Conservation (phyloP, 2,888 invertebrate genomes). For the Lithosia quadra region DNA sequence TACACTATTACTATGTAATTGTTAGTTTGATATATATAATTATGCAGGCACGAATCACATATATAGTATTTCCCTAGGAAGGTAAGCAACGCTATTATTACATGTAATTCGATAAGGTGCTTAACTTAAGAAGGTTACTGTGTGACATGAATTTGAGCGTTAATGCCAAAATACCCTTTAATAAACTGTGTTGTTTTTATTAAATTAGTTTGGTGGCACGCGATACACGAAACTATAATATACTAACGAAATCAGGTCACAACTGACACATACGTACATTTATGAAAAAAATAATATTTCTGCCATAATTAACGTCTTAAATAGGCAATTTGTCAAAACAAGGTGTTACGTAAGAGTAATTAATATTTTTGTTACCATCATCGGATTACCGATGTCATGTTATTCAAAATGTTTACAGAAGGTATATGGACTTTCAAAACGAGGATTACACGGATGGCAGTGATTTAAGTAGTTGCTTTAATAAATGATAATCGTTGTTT, state of each 20-base stretch:
- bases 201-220: slow-evolving; percentile 82
- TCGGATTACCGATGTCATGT: neutral
- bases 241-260: slow-evolving; percentile 72
- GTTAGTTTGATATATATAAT: neutral
- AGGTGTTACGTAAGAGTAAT: neutral
- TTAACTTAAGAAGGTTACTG: slow-evolving; percentile 66
- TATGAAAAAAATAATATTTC: slow-evolving; percentile 29
- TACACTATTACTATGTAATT: no score
- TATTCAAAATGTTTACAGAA: no score
- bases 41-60: slow-evolving; percentile 11
- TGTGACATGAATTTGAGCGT: slow-evolving; percentile 66
- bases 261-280: slow-evolving; percentile 57
- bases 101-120: slow-evolving; percentile 64
- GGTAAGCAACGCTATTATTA: slow-evolving; percentile 51
- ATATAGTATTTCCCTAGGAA: slow-evolving; percentile 23
- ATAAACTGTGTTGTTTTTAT: slow-evolving; percentile 83
- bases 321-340: neutral
- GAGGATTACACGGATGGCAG: no score
- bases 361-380: neutral
- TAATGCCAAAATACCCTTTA: slow-evolving; percentile 81
- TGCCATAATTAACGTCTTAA: neutral
- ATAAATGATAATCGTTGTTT: no score
- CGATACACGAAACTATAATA: slow-evolving; percentile 76
- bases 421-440: no score
- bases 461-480: no score